A percentile compares a stretch with the other conserved stretches of the same genome.
phyloP scores from a whole-genome alignment of 37 sponge, comb jelly and placozoan genomes.

The Hexactinellida sp. region DNA sequence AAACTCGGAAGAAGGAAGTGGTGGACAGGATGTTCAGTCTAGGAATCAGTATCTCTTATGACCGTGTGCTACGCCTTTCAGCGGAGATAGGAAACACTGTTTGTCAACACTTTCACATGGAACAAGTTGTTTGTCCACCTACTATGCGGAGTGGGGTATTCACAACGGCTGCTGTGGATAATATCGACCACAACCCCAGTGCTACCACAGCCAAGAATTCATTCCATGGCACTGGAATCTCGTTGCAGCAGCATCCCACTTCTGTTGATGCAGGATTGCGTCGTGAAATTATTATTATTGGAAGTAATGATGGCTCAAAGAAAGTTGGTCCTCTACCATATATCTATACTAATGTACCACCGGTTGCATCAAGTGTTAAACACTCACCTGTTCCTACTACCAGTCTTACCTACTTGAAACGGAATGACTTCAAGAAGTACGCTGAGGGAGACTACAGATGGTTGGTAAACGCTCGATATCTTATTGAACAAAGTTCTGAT shows the following conservation, averaged over 20 bases:
- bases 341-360: conserved; percentile 15
- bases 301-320: background rate
- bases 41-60: conserved; percentile 29
- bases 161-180: conserved; percentile 20
- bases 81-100: conserved; percentile 21
- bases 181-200: conserved; percentile 27
- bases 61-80: conserved; percentile 20
- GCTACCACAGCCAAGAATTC: conserved; percentile 12
- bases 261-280: background rate
- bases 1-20: conserved; percentile 22
- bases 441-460: background rate
- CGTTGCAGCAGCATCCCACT: conserved; percentile 27
- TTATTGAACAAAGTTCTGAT: background rate
- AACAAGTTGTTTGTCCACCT: conserved; percentile 23
- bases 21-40: conserved; percentile 18
- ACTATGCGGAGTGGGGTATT: conserved; percentile 9
- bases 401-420: background rate
- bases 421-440: background rate
- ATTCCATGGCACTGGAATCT: no score
- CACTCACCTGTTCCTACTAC: background rate
- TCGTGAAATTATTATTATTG: background rate
- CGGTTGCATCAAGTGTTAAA: background rate
- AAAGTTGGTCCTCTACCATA: background rate
- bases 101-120: conserved; percentile 1
- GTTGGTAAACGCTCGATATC: background rate